Evolutionary conservation across 30 jellyfish, hydroid and myxozoan genomes (phyloP), one percentile per base, ranked within the genome.

Genomic region (Rhopilema esculentum): DNA sequence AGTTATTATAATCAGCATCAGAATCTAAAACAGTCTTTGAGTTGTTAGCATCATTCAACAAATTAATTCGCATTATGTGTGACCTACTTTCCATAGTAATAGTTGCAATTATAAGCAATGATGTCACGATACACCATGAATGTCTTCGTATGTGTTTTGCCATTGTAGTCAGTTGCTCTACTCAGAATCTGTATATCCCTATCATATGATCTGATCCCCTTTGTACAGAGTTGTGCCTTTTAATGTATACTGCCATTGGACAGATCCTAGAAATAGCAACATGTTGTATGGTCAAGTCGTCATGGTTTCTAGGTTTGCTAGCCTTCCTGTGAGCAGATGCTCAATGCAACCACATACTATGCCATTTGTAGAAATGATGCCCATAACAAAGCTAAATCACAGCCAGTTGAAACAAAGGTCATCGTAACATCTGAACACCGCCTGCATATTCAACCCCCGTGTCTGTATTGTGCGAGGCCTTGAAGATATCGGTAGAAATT

Each of bases 281-380:
- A 63, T 78, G 50, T 51, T 75, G 49, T 73, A 66, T 80, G 84
- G n/a, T 51, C 4, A 6, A 65, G 88, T 85, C 88, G 83, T 69
- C 94, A 75, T 85, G 94, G 94, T 85, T 85, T 63, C 94, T 21
- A 31, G 72, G 61, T 25, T 69, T 49, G 27, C 75, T 16, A 20
- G 66, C 32, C 70, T 21, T 63, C 68, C 68, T 49, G 52, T 28
- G 70, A 30, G 52, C 84, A 73, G 84, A 73, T 52, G 64, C 85
- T 24, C 9, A 30, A 16, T 8, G 28, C 23, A 23, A n/a, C 78
- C 84, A 49, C 85, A 71, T 51, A 53, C 84, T 18, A 52, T 51
- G 85, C 79, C 53, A 50, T 32, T 71, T 51, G 69, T 82, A 52
- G 50, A 69, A 50, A 49, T 66, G 77, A 69, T 66, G 79, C 71